Evolutionary conservation across 2,113 vertebrate genomes (phyloP).

Genomic region (Pelodiscus sinensis): DNA sequence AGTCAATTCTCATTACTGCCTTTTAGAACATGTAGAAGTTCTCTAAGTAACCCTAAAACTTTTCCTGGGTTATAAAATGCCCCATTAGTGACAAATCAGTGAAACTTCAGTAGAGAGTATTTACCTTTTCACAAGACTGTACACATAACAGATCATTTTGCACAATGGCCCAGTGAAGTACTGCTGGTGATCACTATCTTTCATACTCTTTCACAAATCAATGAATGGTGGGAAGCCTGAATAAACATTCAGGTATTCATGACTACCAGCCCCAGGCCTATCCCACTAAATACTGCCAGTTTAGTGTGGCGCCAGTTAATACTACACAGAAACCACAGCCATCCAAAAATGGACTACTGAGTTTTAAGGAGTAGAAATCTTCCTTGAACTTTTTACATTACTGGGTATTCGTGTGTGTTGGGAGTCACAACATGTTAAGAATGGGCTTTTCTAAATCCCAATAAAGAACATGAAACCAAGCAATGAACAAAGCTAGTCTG

Average conservation of each 20-base stretch:
- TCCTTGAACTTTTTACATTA: background rate
- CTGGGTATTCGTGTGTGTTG: background rate
- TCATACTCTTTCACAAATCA: background rate
- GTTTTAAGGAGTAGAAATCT: background rate
- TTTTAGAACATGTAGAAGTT: constrained; percentile 17
- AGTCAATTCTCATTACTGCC: background rate
- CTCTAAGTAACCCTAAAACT: background rate
- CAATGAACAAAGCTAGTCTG: fast-evolving
- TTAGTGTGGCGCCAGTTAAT: background rate
- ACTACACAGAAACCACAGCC: background rate
- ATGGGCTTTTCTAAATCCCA: background rate
- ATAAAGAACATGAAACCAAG: background rate
- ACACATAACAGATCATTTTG: background rate
- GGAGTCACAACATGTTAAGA: background rate
- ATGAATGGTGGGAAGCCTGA: background rate
- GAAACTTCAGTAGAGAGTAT: background rate
- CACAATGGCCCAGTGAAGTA: background rate
- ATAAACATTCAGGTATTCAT: background rate
- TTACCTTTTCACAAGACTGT: fast-evolving
- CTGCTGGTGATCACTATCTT: fast-evolving
- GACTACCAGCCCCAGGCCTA: fast-evolving
- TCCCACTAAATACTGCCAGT: background rate
- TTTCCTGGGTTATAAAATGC: constrained; percentile 10
- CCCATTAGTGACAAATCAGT: background rate
- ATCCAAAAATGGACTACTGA: background rate